phyloP scores from a whole-genome alignment of 2,888 invertebrate genomes.

The Dasysyrphus tricinctus region DNA sequence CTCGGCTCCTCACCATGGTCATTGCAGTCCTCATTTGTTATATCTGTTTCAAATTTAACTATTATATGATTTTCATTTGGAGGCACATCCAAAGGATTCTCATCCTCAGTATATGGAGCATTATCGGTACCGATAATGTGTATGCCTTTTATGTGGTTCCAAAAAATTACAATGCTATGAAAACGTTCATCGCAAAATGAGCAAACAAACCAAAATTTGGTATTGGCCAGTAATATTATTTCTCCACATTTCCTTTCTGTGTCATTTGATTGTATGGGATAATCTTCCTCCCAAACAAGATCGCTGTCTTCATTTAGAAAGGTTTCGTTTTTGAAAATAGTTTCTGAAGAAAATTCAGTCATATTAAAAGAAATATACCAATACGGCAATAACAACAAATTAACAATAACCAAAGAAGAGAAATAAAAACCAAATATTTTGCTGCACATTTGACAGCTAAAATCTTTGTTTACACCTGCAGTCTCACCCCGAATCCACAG shows the following conservation, averaged over 20 bases:
- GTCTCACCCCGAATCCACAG: too few species aligned
- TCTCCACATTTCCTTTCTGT: constrained; percentile 8
- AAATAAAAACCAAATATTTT: neutral
- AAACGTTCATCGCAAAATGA: constrained; percentile 19
- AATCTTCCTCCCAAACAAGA: neutral
- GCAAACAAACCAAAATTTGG: constrained; percentile 6
- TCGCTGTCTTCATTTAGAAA: neutral
- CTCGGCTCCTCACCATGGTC: neutral
- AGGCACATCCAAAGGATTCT: neutral
- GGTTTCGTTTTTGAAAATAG: constrained; percentile 8
- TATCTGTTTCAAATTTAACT: neutral
- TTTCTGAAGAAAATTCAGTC: neutral
- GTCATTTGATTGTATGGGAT: neutral
- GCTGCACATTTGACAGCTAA: neutral
- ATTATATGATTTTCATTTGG: neutral
- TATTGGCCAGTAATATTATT: constrained; percentile 4
- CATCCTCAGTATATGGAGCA: neutral
- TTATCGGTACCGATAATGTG: neutral
- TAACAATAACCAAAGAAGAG: neutral
- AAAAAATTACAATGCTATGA: neutral
- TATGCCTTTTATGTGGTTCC: neutral
- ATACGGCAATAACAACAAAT: neutral
- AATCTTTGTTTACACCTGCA: too few species aligned
- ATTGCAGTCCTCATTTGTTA: neutral
- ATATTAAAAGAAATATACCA: neutral